These are phyloP conservation scores for Abscondita cerata DNA, from an alignment of 2,888 invertebrate species.

Conservation along the genomic window DNA sequence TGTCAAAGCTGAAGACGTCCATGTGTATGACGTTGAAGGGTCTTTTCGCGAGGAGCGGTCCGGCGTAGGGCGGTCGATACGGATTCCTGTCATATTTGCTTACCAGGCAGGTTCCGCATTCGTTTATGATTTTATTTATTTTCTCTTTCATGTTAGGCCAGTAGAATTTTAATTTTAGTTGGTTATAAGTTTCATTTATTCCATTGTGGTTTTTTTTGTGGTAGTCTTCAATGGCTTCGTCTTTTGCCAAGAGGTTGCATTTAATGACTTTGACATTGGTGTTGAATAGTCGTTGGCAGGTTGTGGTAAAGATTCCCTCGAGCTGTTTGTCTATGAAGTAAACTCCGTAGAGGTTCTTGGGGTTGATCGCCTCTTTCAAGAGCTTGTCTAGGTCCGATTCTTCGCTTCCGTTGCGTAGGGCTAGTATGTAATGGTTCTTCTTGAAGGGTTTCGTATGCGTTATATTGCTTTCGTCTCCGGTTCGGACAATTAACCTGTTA, in stretches of 20 bases:
- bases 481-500: too few relatives aligned
- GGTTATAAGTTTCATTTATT: constrained; percentile 16
- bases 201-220: constrained; percentile 26
- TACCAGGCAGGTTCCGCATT: too few relatives aligned
- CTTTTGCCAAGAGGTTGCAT: constrained; percentile 26
- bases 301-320: too few relatives aligned
- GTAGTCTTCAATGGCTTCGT: constrained; percentile 29
- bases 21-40: constrained; percentile 27
- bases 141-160: constrained; percentile 33
- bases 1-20: constrained; percentile 20
- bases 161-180: constrained; percentile 26
- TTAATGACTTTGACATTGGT: constrained; percentile 25
- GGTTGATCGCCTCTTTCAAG: too few relatives aligned
- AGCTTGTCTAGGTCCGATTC: too few relatives aligned
- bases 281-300: constrained; percentile 10
- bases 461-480: too few relatives aligned
- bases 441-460: too few relatives aligned
- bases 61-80: constrained; percentile 15
- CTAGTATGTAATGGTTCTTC: too few relatives aligned
- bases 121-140: constrained; percentile 30
- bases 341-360: too few relatives aligned
- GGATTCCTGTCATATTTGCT: constrained; percentile 22
- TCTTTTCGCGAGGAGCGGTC: constrained; percentile 21
- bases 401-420: too few relatives aligned
- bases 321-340: too few relatives aligned